Conservation (phyloP, 2,888 invertebrate species). For the Drosophila nr. perissopoda region DNA sequence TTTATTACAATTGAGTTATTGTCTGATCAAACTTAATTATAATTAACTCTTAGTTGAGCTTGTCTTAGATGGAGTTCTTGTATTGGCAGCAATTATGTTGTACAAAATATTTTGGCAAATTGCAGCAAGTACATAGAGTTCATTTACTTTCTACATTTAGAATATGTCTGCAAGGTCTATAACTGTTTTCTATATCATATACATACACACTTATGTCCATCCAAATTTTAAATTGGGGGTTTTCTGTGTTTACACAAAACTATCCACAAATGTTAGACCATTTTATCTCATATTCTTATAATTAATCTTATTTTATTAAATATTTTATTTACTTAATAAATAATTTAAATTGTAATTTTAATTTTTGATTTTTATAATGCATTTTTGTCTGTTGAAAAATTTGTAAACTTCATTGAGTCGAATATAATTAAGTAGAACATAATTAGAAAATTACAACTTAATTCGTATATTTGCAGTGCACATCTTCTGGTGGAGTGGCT, state of each 20-base stretch:
- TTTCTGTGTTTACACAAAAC: background rate
- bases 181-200: background rate
- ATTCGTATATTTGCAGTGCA: conserved; percentile 87
- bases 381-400: background rate
- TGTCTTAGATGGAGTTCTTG: background rate
- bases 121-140: background rate
- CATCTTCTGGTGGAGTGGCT: conserved; percentile 97
- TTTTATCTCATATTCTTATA: background rate
- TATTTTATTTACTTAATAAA: background rate
- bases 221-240: background rate
- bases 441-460: background rate
- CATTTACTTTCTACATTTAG: background rate
- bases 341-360: background rate
- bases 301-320: background rate
- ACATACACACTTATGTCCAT: background rate
- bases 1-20: background rate
- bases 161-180: background rate
- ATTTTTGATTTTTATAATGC: background rate
- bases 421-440: background rate
- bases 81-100: background rate
- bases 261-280: background rate
- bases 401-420: no score
- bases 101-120: background rate
- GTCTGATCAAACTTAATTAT: background rate
- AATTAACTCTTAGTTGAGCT: background rate